A percentile compares a stretch with the other conserved stretches of the same genome.
Evolutionary conservation across 2,888 invertebrate genomes (phyloP).

Genomic region (Nemotelus nigrinus): DNA sequence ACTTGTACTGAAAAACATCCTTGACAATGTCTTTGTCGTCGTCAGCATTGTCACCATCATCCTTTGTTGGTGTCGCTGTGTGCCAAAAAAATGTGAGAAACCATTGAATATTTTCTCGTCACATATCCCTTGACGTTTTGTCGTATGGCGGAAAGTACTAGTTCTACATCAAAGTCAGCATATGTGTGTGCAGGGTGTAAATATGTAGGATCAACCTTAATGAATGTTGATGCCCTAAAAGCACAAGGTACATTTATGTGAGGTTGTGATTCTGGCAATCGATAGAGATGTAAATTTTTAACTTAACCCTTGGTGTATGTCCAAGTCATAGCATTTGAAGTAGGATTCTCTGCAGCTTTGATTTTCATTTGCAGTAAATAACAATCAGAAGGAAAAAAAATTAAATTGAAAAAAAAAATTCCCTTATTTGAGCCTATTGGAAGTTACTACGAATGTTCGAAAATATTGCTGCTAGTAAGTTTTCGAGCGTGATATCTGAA

Average conservation of each 20-base stretch:
- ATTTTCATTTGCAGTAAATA: too few species aligned
- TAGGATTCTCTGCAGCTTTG: too few species aligned
- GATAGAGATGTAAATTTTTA: not conserved
- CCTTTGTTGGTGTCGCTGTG: not conserved
- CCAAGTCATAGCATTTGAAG: too few species aligned
- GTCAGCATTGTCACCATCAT: not conserved
- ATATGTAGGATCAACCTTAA: slow-evolving; percentile 37
- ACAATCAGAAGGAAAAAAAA: too few species aligned
- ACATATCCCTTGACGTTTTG: not conserved
- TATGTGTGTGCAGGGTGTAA: not conserved
- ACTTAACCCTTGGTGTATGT: not conserved
- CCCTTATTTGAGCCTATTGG: too few species aligned
- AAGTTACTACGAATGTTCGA: too few species aligned
- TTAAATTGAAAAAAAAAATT: too few species aligned
- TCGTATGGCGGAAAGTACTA: not conserved
- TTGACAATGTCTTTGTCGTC: slow-evolving; percentile 2
- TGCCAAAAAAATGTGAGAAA: slow-evolving; percentile 1
- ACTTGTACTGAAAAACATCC: slow-evolving; percentile 1
- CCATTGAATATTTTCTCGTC: slow-evolving; percentile 13
- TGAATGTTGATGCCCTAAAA: slow-evolving; percentile 46
- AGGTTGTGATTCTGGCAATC: not conserved
- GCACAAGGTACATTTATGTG: not conserved
- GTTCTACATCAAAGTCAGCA: slow-evolving; percentile 1
- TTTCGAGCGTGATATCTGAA: too few species aligned
- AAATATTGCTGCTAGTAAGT: too few species aligned